Base-by-base conservation (phyloP, 2,113 vertebrate genomes). In the Tachycineta bicolor region DNA sequence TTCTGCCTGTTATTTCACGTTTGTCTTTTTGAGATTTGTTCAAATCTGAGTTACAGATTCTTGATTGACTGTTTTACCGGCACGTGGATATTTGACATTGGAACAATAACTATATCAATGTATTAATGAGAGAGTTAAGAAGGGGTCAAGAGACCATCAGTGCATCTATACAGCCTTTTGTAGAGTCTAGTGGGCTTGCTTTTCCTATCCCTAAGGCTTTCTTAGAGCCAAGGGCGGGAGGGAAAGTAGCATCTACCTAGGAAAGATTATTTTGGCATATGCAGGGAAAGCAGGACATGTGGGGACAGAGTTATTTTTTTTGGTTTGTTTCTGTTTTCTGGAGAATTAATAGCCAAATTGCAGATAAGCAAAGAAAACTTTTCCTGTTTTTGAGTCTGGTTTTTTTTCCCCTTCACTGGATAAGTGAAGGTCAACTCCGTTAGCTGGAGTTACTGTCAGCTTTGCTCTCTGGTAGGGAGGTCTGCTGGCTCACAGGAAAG, bases 41-140 rank as follows among this genome's bases (percentile, higher is more conserved):
- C 37, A 68, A 29, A 76, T 31, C 41, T 26, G 37, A 67, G 7
- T 60, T 55, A 49, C 24, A 37, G 9, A 29, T 65, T 65, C 90
- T 90, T 80, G 24, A 39, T 90, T 80, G 24, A 39, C 26, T 71
- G 15, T 60, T 80, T 56, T 44, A 52, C 14, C 37, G 65, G 41
- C 37, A 37, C 0, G 0, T 37, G 44, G 19, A 28, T 64, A 76
- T 70, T 82, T 60, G 29, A 19, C 13, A 22, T 12, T 53, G 49
- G 56, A 93, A 41, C 28, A 90, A 60, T 17, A 58, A 9, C 5
- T 49, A 22, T 47, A 39, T 22, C 11, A 55, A 18, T 70, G 8
- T 31, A 82, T 76, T 82, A 93, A 55, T 11, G 37, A 53, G 41
- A 33, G 18, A 29, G 24, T 33, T 77, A 28, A 24, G 50, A 71